A percentile compares a stretch with the other conserved stretches of the same genome.
These are phyloP conservation scores for Benitochromis conjunctus DNA, from an alignment of 2,113 vertebrate genomes.

Conservation along the genomic window DNA sequence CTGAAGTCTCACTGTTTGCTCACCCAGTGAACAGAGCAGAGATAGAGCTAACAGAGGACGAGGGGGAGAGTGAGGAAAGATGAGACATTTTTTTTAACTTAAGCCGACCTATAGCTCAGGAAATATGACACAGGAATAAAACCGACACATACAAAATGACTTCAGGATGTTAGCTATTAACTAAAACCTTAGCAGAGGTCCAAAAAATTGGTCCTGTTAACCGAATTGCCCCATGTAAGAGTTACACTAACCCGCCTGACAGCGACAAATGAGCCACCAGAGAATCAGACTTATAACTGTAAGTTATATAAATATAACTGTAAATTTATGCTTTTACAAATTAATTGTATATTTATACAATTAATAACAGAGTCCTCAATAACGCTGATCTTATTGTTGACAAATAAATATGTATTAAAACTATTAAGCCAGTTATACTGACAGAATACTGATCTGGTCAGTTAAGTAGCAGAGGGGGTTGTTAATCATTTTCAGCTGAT, in stretches of 20 bases:
- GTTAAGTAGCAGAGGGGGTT: neutral
- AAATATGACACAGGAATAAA: neutral
- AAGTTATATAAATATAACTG: neutral
- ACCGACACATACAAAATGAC: neutral
- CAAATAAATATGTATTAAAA: neutral
- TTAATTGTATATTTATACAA: neutral
- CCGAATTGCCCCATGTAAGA: neutral
- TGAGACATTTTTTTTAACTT: neutral
- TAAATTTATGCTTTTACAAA: neutral
- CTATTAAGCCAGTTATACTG: neutral
- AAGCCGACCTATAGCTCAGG: neutral
- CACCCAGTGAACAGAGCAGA: neutral
- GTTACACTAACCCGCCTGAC: neutral
- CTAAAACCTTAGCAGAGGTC: neutral
- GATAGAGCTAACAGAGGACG: neutral
- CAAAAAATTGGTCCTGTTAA: too few species aligned
- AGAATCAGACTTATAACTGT: neutral
- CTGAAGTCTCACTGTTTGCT: neutral
- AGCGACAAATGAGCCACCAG: neutral
- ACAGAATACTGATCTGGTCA: neutral
- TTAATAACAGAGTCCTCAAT: neutral
- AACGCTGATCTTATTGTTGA: neutral
- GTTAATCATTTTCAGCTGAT: neutral
- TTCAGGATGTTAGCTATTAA: neutral
- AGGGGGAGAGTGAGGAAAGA: neutral